These are phyloP conservation scores for Rhizomys pruinosus DNA, from an alignment of 2,113 vertebrate genomes.

Conservation along the genomic window DNA sequence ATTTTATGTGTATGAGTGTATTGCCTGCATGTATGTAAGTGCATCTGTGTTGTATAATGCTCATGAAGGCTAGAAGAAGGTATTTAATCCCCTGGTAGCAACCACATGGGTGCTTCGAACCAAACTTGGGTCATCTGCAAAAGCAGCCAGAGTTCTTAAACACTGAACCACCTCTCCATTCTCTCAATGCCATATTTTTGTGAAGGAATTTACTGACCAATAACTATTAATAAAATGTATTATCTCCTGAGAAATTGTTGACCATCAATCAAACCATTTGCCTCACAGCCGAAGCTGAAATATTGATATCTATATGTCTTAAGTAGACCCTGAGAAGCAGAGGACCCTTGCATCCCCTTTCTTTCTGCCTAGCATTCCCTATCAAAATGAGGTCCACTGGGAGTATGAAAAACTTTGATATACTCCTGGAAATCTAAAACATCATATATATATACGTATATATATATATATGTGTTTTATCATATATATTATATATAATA, in stretches of 20 bases:
- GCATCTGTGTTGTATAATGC: too few species aligned
- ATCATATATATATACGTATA: neutral
- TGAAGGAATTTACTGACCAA: neutral
- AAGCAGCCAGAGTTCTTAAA: too few species aligned
- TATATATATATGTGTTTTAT: too few species aligned
- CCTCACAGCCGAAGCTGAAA: neutral
- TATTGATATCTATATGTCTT: neutral
- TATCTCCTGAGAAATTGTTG: neutral
- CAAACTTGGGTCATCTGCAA: too few species aligned
- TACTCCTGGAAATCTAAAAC: neutral
- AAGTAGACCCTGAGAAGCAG: neutral
- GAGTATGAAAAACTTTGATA: neutral
- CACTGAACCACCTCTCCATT: too few species aligned
- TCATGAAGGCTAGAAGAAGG: too few species aligned
- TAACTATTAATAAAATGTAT: neutral
- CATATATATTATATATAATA: too few species aligned
- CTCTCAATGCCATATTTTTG: too few species aligned
- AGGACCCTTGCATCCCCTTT: neutral
- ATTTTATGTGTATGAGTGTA: too few species aligned
- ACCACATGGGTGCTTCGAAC: too few species aligned
- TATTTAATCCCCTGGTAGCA: too few species aligned
- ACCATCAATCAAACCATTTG: neutral
- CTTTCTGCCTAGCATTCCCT: neutral
- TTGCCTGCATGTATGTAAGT: too few species aligned
- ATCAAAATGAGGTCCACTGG: neutral